Conservation (phyloP, 2,113 vertebrate species). For the Oplegnathus fasciatus region DNA sequence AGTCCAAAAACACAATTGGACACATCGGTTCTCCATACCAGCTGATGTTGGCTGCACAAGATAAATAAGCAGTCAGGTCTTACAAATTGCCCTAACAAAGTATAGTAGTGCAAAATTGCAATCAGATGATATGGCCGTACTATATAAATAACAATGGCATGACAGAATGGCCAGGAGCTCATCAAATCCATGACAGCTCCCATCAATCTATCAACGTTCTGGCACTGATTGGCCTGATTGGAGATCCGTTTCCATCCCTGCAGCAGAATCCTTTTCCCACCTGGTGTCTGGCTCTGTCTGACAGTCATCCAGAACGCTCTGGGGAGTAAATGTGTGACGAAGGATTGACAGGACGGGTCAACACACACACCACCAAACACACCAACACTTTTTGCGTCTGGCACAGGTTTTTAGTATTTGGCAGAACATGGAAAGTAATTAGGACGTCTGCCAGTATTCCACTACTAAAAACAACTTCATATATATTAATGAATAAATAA, state of each 20-base stretch:
- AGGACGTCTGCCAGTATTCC: not conserved
- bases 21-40: conserved; percentile 52
- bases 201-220: conserved; percentile 80
- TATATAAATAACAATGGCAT: conserved; percentile 76
- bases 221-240: conserved; percentile 78
- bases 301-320: conserved; percentile 58
- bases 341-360: conserved; percentile 70
- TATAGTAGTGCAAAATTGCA: conserved; percentile 78
- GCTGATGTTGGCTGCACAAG: conserved; percentile 65
- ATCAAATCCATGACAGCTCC: conserved; percentile 76
- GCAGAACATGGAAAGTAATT: conserved; percentile 11
- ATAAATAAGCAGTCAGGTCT: conserved; percentile 76
- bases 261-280: conserved; percentile 71
- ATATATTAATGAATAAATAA: not conserved
- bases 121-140: conserved; percentile 74
- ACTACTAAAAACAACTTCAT: conserved; percentile 29
- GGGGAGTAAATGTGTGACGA: conserved; percentile 58
- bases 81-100: conserved; percentile 79
- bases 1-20: conserved; percentile 58
- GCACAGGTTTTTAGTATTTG: conserved; percentile 22
- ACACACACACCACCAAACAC: conserved; percentile 24
- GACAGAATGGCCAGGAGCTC: conserved; percentile 68
- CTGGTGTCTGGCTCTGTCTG: conserved; percentile 70
- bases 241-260: conserved; percentile 71
- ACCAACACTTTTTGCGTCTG: conserved; percentile 42